Evolutionary conservation across 2,113 vertebrate genomes (phyloP), one percentile per base, ranked within the genome.

Genomic region (Sclerurus mexicanus): DNA sequence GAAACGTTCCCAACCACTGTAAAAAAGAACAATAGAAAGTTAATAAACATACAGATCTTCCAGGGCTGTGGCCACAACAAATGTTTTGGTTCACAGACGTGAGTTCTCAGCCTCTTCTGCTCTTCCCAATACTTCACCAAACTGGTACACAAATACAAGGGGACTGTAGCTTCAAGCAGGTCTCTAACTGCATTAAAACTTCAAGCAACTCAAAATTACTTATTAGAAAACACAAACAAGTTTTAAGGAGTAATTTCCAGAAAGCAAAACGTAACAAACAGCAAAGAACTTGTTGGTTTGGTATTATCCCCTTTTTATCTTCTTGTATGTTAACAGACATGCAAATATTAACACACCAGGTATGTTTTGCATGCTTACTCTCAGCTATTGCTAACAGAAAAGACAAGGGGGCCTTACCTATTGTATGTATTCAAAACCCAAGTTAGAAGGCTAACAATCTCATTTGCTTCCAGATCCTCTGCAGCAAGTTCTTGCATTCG

Each of bases 401-500:
- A 13, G 23, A 27, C 9, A 56, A 39, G 23, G 9, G 4, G 23
- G 46, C 21, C 64, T 96, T 97, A 99, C 99, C 99, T 99, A 35
- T 98, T 98, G 35, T 99, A 99, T 0, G 99, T 99, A 97, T 99
- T 99, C 35, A 99, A 98, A 77, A 99, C 99, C 99, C 99, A 99
- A 1, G 98, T 98, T 4, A 99, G 97, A 76, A 99, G 97, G 73
- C 99, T 99, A 72, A 99, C 99, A 0, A 99, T 99, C 93, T 99
- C 99, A 47, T 99, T 99, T 37, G 99, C 99, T 94, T 99, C 99
- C 90, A 99, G 97, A 71, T 99, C 99, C 90, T 99, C 99, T 3
- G 98, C 96, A 6, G 99, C 98, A 9, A 99, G 98, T 72, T 99
- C 99, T 89, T 98, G 99, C 93, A 99, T 98, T 18, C 99, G 98